A percentile compares a stretch with the other conserved stretches of the same genome.
phyloP scores from a whole-genome alignment of 2,113 vertebrate genomes.

The Tichodroma muraria region DNA sequence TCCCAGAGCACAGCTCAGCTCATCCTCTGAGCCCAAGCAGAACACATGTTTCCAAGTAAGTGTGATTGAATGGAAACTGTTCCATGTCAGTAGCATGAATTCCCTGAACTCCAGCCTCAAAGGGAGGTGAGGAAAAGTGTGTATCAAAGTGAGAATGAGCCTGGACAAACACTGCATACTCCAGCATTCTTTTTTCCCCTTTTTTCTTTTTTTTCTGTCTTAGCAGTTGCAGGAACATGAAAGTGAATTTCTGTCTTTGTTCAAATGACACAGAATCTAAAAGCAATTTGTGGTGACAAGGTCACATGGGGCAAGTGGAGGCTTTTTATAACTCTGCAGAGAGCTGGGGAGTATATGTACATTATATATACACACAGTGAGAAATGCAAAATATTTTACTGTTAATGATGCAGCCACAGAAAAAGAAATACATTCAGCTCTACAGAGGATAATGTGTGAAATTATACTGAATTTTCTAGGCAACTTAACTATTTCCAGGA shows the following conservation, averaged over 20 bases:
- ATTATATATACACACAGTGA: background rate
- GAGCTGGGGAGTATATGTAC: background rate
- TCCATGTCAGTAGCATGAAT: background rate
- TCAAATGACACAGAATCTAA: conserved; percentile 49
- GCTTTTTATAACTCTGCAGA: conserved; percentile 22
- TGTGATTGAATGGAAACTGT: background rate
- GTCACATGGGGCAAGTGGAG: conserved; percentile 9
- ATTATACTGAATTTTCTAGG: background rate
- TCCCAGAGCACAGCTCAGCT: background rate
- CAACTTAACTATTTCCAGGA: background rate
- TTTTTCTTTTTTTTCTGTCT: background rate
- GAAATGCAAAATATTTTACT: conserved; percentile 9
- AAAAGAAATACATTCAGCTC: background rate
- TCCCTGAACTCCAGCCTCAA: background rate
- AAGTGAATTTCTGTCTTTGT: conserved; percentile 20
- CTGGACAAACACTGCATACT: background rate
- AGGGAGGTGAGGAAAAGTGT: background rate
- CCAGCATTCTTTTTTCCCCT: background rate
- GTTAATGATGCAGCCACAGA: background rate
- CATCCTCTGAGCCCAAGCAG: background rate
- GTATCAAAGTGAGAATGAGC: background rate
- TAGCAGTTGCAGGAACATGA: background rate
- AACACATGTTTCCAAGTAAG: background rate
- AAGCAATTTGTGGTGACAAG: conserved; percentile 55
- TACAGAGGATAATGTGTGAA: background rate